Conservation (phyloP, 2,888 invertebrate species). For the Microctonus aethiopoides region DNA sequence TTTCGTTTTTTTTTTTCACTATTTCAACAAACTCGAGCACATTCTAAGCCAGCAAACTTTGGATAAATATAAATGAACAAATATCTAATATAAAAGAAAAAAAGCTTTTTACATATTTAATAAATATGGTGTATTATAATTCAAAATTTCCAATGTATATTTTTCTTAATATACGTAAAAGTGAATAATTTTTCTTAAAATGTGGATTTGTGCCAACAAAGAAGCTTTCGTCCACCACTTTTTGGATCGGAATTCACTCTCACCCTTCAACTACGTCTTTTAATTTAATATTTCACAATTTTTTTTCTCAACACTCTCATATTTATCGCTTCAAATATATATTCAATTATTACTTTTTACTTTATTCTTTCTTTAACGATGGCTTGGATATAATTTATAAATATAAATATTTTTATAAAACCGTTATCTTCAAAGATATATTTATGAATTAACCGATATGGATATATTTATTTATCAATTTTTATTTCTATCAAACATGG, state of each 20-base stretch:
- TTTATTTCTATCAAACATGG: neutral
- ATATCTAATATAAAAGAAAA: neutral
- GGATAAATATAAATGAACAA: no score
- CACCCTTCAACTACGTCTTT: neutral
- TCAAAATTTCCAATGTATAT: neutral
- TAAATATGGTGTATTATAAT: neutral
- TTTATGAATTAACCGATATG: neutral
- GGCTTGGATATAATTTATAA: no score
- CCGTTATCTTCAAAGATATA: no score
- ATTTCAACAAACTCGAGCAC: neutral
- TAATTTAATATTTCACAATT: neutral
- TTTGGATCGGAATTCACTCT: neutral
- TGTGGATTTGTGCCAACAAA: neutral
- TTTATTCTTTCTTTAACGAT: neutral
- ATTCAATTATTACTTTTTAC: constrained; percentile 12
- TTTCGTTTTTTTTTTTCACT: constrained; percentile 22
- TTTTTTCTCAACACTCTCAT: neutral
- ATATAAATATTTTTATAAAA: no score
- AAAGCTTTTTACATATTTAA: neutral
- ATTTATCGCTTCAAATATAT: neutral
- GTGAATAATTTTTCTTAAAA: neutral
- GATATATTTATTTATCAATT: neutral
- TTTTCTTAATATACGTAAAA: neutral
- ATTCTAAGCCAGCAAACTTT: neutral
- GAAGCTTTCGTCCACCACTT: neutral